A percentile compares a stretch with the other conserved stretches of the same genome.
Conservation (phyloP, 2,888 invertebrate species). For the Asteroscopus sphinx region DNA sequence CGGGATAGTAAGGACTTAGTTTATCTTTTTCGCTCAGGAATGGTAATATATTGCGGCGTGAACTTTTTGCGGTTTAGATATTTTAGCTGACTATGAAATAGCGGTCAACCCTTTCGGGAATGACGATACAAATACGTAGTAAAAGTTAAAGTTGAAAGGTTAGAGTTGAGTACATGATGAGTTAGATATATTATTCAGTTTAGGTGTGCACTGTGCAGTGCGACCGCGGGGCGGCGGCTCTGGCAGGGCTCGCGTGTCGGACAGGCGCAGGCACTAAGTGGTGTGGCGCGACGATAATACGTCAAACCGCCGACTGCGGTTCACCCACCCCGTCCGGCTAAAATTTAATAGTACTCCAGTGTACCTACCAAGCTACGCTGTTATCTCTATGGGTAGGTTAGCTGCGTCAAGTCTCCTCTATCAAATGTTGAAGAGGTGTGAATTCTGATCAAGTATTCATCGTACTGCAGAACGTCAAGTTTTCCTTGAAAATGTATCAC, state of each 20-base stretch:
- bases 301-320: conserved; percentile 80
- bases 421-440: conserved; percentile 9
- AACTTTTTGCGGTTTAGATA: conserved; percentile 56
- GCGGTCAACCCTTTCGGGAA: conserved; percentile 52
- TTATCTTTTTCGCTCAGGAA: conserved; percentile 58
- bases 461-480: neutral
- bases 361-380: conserved; percentile 30
- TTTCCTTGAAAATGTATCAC: neutral
- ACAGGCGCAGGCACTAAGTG: conserved; percentile 71
- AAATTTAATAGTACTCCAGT: conserved; percentile 73
- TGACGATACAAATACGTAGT: conserved; percentile 47
- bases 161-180: conserved; percentile 53
- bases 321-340: conserved; percentile 64
- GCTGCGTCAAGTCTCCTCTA: neutral
- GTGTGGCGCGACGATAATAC: conserved; percentile 77
- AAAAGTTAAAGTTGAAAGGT: conserved; percentile 54
- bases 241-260: conserved; percentile 54
- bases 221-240: conserved; percentile 34
- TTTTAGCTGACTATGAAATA: conserved; percentile 51
- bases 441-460: neutral
- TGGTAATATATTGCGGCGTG: conserved; percentile 54
- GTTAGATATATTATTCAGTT: conserved; percentile 52
- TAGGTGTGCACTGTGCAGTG: conserved; percentile 37
- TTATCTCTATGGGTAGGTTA: conserved; percentile 31
- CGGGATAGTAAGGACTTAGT: conserved; percentile 54